Base-by-base conservation (phyloP, 2,888 invertebrate species). In the Drosophila buzzatii region DNA sequence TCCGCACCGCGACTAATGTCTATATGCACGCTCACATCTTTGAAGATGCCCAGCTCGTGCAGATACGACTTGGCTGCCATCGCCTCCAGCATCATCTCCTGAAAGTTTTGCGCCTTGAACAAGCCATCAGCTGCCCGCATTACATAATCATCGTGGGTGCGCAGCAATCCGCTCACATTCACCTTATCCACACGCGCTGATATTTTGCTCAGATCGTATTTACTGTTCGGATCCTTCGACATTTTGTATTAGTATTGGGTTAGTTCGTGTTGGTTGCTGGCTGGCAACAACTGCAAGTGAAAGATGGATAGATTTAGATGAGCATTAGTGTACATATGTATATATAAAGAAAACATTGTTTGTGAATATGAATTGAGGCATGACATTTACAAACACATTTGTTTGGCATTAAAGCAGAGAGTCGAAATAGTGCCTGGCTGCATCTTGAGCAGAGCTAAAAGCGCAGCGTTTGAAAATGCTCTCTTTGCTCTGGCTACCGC, bases 71-170 rank as follows among this genome's bases (percentile, higher is more conserved):
- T 95, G 14, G 96, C 96, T 93, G 96, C 94, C 87, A 96, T 95
- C 0, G 96, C 95, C 77, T 95, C 94, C 35, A 95, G 84, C 81
- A 96, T 95, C 73, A 98, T 96, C 90, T 98, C 97, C 91, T 97
- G 96, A 91, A 99, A 98, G 93, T 97, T 97, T 9, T 94, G 94
- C 0, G 97, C 97, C 77, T 95, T 95, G 93, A 99, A 98, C 20
- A 99, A 94, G 10, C 97, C 97, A 64, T 95, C 94, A 0, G 99
- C 96, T 35, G 97, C 96, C 83, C 95, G 95, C 80, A 95, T 94
- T 41, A 99, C 94, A 80, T 98, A 95, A 90, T 99, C 98, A 92
- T 98, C 97, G 92, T 97, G 97, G 1, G 99, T 99, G 70, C 98
- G 94, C 44, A 94, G 94, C 18, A 99, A 93, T 0, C 99, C 99